phyloP scores from a whole-genome alignment of 2,113 vertebrate species.

The Ochotona curzoniae region DNA sequence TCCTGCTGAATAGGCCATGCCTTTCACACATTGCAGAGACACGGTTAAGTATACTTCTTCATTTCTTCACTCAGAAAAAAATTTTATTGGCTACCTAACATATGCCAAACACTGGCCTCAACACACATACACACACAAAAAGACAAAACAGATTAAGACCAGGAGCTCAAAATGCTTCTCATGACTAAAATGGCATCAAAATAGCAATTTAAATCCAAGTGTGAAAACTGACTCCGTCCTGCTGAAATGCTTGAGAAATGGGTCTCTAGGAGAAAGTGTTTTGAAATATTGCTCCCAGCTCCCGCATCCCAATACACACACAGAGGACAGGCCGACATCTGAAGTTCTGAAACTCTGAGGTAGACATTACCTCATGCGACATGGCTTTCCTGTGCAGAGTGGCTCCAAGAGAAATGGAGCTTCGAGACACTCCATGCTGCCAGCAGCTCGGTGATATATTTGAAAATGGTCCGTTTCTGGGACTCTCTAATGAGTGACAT shows the following conservation, averaged over 20 bases:
- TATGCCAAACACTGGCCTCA: background rate
- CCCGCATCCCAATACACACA: background rate
- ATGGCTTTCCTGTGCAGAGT: conserved; percentile 59
- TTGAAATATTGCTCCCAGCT: background rate
- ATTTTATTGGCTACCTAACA: background rate
- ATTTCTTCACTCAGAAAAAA: background rate
- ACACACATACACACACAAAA: background rate
- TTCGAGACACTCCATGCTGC: conserved; percentile 69
- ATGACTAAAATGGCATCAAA: conserved; percentile 26
- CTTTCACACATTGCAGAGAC: background rate
- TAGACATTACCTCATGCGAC: conserved; percentile 81
- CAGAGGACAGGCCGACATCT: conserved; percentile 60
- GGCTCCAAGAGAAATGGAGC: conserved; percentile 60
- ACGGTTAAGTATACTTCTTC: background rate
- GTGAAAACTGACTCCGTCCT: conserved; percentile 1
- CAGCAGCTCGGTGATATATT: conserved; percentile 45
- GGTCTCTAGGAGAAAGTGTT: conserved; percentile 2
- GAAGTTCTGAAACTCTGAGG: conserved; percentile 16
- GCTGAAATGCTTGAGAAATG: background rate
- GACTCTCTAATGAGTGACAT: conserved; percentile 68
- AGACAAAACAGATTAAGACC: background rate
- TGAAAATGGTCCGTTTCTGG: conserved; percentile 67
- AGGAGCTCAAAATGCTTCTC: background rate
- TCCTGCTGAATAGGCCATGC: background rate
- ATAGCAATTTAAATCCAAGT: conserved; percentile 14